Evolutionary conservation across 2,797 vertebrate species (phyloP).

Genomic region (Megalops cyprinoides): DNA sequence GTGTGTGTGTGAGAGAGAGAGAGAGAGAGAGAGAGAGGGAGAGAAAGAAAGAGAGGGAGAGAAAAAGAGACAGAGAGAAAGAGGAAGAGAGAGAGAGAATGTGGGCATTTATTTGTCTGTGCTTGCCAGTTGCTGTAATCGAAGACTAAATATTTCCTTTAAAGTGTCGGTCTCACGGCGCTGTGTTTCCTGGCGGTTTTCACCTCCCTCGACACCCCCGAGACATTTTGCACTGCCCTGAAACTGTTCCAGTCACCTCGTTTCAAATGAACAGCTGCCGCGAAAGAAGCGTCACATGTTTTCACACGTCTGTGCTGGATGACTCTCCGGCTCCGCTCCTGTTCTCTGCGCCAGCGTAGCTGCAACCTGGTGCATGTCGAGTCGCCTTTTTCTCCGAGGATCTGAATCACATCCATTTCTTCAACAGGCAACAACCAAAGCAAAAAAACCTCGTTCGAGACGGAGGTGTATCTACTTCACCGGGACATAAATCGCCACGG

Average conservation of each 20-base stretch:
- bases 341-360: conserved; percentile 18
- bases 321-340: conserved; percentile 23
- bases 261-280: conserved; percentile 48
- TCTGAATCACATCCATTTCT: conserved; percentile 53
- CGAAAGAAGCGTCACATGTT: conserved; percentile 43
- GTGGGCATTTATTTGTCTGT: no score
- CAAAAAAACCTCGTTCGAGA: conserved; percentile 30
- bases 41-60: not conserved
- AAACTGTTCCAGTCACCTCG: conserved; percentile 52
- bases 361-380: conserved; percentile 36
- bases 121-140: conserved; percentile 7
- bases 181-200: not conserved
- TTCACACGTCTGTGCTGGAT: conserved; percentile 38
- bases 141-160: not conserved
- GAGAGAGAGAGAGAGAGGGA: not conserved
- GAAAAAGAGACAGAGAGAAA: not conserved
- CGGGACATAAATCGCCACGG: conserved; percentile 49
- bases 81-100: not conserved
- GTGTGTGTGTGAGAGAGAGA: not conserved
- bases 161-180: not conserved
- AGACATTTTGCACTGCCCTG: conserved; percentile 54
- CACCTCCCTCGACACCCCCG: conserved; percentile 42
- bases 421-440: conserved; percentile 29
- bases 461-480: conserved; percentile 42
- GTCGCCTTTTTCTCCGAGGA: conserved; percentile 32